phyloP scores from a whole-genome alignment of 1,140 invertebrate genomes.

The Nasonia giraulti region DNA sequence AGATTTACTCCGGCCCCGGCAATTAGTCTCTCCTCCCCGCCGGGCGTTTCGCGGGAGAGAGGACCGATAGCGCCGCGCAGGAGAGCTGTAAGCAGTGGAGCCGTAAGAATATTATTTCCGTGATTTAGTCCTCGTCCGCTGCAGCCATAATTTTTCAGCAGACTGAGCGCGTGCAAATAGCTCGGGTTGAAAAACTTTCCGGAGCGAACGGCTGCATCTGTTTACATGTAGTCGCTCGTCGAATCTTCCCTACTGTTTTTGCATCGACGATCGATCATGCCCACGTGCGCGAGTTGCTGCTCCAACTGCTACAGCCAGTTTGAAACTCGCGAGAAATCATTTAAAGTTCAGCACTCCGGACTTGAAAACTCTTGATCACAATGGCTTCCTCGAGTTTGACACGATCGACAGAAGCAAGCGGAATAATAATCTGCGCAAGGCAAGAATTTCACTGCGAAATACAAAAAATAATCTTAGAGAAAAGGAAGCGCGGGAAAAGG shows the following conservation, averaged over 20 bases:
- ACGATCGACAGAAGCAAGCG: not conserved
- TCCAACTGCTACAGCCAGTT: not conserved
- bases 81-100: slow-evolving; percentile 25
- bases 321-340: not conserved
- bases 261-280: no score
- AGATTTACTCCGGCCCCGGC: slow-evolving; percentile 64
- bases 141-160: slow-evolving; percentile 25
- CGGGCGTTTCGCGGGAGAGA: not conserved
- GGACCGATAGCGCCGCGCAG: slow-evolving; percentile 30
- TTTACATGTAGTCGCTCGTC: no score
- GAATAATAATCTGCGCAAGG: not conserved
- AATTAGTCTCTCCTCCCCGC: slow-evolving; percentile 60
- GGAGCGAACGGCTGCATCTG: no score
- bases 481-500: no score
- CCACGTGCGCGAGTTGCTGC: no score
- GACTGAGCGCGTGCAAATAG: no score
- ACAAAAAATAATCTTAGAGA: no score
- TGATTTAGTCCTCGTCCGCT: slow-evolving; percentile 53
- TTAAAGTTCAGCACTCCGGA: not conserved
- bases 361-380: not conserved
- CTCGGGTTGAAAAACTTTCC: no score
- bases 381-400: not conserved
- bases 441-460: no score
- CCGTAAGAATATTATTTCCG: slow-evolving; percentile 56
- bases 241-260: no score